Evolutionary conservation across 2,888 invertebrate species (phyloP), one percentile per base, ranked within the genome.

Genomic region (Chorisops tibialis): DNA sequence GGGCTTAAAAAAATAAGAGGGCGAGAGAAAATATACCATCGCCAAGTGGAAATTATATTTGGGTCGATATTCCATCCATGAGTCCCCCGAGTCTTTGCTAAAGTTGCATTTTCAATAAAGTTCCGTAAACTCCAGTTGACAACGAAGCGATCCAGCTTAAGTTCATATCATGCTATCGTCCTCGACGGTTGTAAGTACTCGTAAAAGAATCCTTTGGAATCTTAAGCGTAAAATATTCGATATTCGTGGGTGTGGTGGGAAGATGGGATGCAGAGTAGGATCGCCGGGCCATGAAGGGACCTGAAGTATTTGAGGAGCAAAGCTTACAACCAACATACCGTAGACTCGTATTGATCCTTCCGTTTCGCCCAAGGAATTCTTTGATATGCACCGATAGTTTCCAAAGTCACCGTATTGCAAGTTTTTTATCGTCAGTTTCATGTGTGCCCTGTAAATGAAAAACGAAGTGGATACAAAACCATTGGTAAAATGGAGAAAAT

Each of bases 311-410:
- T 9, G 9, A 30, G 30, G 30, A 30, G 9, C 30, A 9, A 9
- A 9, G 30, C 30, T 30, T 30, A 30, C 5, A 30, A 30, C 7
- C 9, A 67, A 73, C 84, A 83, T 82, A 93, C 93, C 93, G 79
- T 93, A 93, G 69, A 94, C 84, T 75, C 93, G 83, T 77, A 95
- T 93, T 70, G 93, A 92, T 70, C 93, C 93, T 80, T 94, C 93
- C 9, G 93, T 94, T 81, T 94, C 94, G 65, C 94, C 94, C 49
- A 94, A 85, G 59, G 93, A 93, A 80, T 94, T 94, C 80, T 94
- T 95, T 70, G 93, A 93, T 79, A 94, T 91, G 82, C 94, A 95
- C 72, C 91, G 83, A 79, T 94, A 95, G 81, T 89, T 91, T 67
- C 93, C 93, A 74, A 93, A 93, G 81, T 95, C 94, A 60, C 86